These are phyloP conservation scores for Branchellion lobata DNA, from an alignment of 2,888 invertebrate species.

Conservation along the genomic window DNA sequence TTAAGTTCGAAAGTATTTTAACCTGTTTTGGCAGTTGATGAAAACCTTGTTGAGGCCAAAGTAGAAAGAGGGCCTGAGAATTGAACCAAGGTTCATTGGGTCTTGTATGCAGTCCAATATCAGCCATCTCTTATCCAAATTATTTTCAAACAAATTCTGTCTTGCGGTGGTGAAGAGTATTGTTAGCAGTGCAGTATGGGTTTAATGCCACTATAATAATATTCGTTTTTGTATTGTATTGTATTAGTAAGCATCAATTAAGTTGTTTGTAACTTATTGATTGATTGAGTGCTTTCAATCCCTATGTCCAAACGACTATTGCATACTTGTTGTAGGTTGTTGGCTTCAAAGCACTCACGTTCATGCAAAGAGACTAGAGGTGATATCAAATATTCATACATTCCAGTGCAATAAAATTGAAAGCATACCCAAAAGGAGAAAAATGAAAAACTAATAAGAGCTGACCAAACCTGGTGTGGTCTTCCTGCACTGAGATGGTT, in stretches of 20 bases:
- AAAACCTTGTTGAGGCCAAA: slow-evolving; percentile 60
- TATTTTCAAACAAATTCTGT: too few species aligned
- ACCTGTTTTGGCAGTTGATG: slow-evolving; percentile 55
- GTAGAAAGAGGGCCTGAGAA: slow-evolving; percentile 60
- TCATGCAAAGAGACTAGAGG: neutral
- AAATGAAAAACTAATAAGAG: neutral
- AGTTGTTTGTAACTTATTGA: too few species aligned
- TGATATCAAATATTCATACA: neutral
- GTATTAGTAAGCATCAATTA: too few species aligned
- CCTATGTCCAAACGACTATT: too few species aligned
- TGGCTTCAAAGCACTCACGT: neutral
- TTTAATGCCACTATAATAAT: too few species aligned
- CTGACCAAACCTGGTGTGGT: slow-evolving; percentile 8
- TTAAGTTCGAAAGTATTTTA: neutral
- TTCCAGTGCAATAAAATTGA: neutral
- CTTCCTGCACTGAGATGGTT: slow-evolving; percentile 9
- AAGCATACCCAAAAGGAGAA: neutral
- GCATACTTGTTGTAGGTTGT: neutral
- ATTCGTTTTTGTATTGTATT: too few species aligned
- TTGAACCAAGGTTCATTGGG: slow-evolving; percentile 63
- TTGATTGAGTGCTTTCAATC: too few species aligned
- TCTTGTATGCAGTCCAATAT: slow-evolving; percentile 54
- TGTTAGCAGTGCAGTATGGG: too few species aligned
- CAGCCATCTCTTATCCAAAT: too few species aligned
- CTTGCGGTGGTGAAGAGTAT: too few species aligned